A percentile compares a stretch with the other conserved stretches of the same genome.
Conservation (phyloP, 1,140 invertebrate species). For the Penaeus chinensis region DNA sequence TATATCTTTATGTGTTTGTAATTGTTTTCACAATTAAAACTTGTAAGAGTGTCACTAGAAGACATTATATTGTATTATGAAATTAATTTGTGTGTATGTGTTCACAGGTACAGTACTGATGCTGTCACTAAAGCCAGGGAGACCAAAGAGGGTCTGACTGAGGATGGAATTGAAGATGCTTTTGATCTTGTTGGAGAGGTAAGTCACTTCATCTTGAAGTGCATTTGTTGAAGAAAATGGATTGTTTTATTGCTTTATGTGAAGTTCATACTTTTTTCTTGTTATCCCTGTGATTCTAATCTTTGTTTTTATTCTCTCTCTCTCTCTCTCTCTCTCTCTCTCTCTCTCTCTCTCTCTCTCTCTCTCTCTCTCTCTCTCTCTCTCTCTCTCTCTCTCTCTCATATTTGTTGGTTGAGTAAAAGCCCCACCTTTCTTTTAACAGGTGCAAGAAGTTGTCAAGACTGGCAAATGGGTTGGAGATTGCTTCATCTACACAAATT, state of each 20-base stretch:
- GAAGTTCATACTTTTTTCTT: too few species aligned
- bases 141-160: constrained; percentile 80
- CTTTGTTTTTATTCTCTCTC: too few species aligned
- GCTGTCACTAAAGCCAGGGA: constrained; percentile 81
- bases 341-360: too few species aligned
- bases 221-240: not conserved
- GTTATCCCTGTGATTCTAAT: too few species aligned
- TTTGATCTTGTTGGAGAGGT: constrained; percentile 79
- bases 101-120: constrained; percentile 78
- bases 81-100: not conserved
- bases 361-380: too few species aligned
- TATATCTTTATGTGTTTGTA: too few species aligned
- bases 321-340: too few species aligned
- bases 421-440: constrained; percentile 78
- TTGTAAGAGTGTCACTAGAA: not conserved
- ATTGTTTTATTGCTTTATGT: too few species aligned
- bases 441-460: constrained; percentile 92
- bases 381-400: too few species aligned
- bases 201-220: not conserved
- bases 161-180: constrained; percentile 96
- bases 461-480: constrained; percentile 99
- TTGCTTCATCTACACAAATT: constrained; percentile 99
- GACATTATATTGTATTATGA: not conserved
- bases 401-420: too few species aligned
- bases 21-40: not conserved